Evolutionary conservation across 2,113 vertebrate species (phyloP), one percentile per base, ranked within the genome.

Genomic region (Toxotes jaculatrix): DNA sequence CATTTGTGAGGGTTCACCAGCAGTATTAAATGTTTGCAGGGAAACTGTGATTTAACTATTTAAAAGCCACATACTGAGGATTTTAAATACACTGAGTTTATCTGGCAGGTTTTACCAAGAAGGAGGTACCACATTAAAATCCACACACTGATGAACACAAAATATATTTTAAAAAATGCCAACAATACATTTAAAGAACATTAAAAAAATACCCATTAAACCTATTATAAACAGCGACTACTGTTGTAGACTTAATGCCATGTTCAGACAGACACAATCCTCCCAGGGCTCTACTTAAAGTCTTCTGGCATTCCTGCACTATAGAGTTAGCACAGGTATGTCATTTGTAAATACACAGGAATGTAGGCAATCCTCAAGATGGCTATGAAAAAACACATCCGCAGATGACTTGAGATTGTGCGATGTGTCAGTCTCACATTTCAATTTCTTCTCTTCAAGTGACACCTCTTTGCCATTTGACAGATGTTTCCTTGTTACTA

Each of bases 291-390:
- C 21, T 64, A 77, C 61, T 62, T 69, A 31, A 73, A 79, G 79
- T 77, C 71, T 78, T 73, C 56, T 67, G 45, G 68, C 67, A 80
- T 87, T 83, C 42, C 32, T 84, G 7, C 12, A 70, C 5, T 64
- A 27, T 9, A 42, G 55, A 57, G 47, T 76, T 66, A 31, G 59
- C 55, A 21, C 74, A 87, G 74, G 68, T 83, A 83, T 80, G 74
- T 32, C 69, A 75, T 66, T 42, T 77, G 70, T 79, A 85, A 76
- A 71, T 57, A 68, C 55, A 77, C 34, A 83, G 72, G 74, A 88
- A 88, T 83, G 79, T 74, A 87, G 72, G 82, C 21, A 51, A n/a
- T 53, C 17, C 0, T 57, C 19, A 34, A 40, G 53, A 43, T 53
- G 72, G 67, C 13, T 49, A 11, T 23, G 13, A 57, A 55, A 77